Evolutionary conservation across 2,797 vertebrate species (phyloP).

Genomic region (Pseudotriccus pelzelni): DNA sequence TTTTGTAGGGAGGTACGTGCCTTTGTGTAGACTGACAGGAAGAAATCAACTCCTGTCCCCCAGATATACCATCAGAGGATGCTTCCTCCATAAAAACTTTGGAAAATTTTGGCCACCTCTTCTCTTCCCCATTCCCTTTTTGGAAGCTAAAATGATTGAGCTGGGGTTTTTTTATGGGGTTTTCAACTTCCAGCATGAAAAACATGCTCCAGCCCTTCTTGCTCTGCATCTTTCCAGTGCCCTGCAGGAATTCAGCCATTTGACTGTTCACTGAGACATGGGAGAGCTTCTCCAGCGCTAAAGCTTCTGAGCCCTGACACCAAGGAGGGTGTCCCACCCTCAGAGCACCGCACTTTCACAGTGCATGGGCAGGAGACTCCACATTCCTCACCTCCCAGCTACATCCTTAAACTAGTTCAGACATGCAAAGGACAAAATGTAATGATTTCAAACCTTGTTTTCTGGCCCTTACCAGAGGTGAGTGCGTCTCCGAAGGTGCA

Average conservation of each 20-base stretch:
- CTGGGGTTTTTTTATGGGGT: neutral
- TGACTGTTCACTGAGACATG: neutral
- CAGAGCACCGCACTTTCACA: neutral
- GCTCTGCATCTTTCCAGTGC: neutral
- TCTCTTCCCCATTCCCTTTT: neutral
- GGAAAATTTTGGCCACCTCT: neutral
- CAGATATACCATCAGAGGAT: neutral
- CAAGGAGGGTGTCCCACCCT: neutral
- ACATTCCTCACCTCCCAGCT: neutral
- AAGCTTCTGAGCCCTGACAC: neutral
- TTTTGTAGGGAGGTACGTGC: neutral
- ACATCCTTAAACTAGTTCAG: neutral
- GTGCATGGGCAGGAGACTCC: neutral
- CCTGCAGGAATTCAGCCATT: neutral
- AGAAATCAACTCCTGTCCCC: neutral
- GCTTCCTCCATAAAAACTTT: neutral
- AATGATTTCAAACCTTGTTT: neutral
- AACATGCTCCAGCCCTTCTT: neutral
- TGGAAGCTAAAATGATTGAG: neutral
- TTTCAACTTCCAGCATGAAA: neutral
- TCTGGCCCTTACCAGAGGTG: conserved; percentile 67
- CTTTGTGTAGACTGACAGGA: neutral
- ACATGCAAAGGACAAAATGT: neutral
- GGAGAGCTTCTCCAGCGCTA: neutral
- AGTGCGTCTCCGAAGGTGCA: conserved; percentile 70